Evolutionary conservation across 2,797 vertebrate genomes (phyloP), one percentile per base, ranked within the genome.

Genomic region (Tapera naevia): DNA sequence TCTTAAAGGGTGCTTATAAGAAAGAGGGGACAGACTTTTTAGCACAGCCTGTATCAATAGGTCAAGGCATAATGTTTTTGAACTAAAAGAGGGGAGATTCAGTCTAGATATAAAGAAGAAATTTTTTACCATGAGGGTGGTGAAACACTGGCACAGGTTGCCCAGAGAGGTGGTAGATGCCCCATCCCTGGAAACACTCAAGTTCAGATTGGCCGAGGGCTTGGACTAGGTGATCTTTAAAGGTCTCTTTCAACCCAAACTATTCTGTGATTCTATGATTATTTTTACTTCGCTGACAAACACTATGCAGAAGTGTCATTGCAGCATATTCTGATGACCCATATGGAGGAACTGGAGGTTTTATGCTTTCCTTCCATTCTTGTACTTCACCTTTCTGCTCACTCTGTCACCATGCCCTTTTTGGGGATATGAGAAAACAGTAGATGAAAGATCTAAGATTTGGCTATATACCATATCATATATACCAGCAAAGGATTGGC

Each of bases 71-170:
- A 45, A 19, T 45, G 45, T 45, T 45, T 45, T 45, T 45, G 43
- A 43, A 43, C 43, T 45, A 45, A 45, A 45, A 45, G 39, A 41
- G 14, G 39, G 39, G 39, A 41, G 39, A 41, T 41, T 41, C 39
- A 50, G 18, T 25, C 6, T 41, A 16, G 22, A 37, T 30, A 11
- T 1, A 23, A 17, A 9, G 57, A 41, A 37, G 19, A 39, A 12
- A 27, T 18, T 7, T 17, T 41, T 88, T 23, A 16, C 1, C 0
- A 0, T 60, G 51, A 17, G 5, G 1, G 3, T 61, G 17, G 5
- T 87, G n/a, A 75, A 4, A 19, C 17, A 7, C 21, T 33, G 51
- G 7, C 2, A 6, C 23, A 64, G 2, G 50, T 70, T 70, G 9
- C 17, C 33, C 28, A 50, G 19, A 32, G 5, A n/a, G 11, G 10